A percentile compares a stretch with the other conserved stretches of the same genome.
These are phyloP conservation scores for Nomada flava DNA, from an alignment of 2,888 invertebrate genomes.

Conservation along the genomic window DNA sequence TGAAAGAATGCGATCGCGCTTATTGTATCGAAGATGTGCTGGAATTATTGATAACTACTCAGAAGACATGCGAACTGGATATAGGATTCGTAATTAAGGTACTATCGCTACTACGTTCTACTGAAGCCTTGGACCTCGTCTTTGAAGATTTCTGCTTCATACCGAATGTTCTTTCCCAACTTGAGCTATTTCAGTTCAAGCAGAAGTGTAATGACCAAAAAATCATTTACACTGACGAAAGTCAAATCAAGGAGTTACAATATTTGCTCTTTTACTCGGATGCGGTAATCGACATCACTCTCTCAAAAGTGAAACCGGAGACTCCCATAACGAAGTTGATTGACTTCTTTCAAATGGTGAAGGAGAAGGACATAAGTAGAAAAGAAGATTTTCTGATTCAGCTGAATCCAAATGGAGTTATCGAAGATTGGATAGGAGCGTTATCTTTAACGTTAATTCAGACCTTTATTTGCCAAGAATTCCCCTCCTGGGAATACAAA, in stretches of 20 bases:
- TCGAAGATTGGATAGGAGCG: not conserved
- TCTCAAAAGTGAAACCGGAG: not conserved
- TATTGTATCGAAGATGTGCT: not conserved
- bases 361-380: not conserved
- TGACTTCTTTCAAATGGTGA: not conserved
- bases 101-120: not conserved
- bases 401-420: not conserved
- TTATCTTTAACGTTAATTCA: not conserved
- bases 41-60: not conserved
- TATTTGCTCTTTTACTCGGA: not conserved
- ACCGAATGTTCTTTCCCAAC: not conserved
- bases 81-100: not conserved
- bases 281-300: not conserved
- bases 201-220: not conserved
- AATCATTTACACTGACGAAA: not conserved
- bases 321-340: not conserved
- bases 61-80: not conserved
- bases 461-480: not conserved
- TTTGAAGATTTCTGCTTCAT: not conserved
- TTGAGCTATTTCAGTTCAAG: not conserved
- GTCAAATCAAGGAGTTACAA: not conserved
- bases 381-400: not conserved
- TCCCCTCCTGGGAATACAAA: not conserved
- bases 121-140: not conserved
- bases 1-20: not conserved